Conservation (phyloP, 2,888 invertebrate genomes). For the Molorchus minor region DNA sequence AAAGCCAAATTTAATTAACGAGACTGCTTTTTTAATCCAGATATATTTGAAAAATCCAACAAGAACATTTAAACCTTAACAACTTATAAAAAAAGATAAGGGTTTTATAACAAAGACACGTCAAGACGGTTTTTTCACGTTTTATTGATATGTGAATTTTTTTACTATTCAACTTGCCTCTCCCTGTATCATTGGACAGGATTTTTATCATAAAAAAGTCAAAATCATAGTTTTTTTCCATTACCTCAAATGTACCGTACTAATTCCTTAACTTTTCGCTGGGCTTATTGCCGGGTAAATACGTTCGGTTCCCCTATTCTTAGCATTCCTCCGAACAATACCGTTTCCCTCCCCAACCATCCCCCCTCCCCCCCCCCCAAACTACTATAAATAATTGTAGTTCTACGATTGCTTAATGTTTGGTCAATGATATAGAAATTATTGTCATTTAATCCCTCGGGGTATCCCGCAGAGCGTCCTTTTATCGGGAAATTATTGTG, state of each 20-base stretch:
- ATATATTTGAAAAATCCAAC: no score
- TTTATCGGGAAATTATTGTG: constrained; percentile 39
- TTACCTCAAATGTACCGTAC: constrained; percentile 28
- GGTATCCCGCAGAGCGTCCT: constrained; percentile 25
- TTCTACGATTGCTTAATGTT: constrained; percentile 55
- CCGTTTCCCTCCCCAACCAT: constrained; percentile 31
- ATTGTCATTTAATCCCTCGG: constrained; percentile 54
- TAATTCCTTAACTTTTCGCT: constrained; percentile 36
- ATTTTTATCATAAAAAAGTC: no score
- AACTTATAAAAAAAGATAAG: no score
- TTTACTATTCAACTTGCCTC: no score
- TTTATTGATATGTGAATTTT: no score
- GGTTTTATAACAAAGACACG: no score
- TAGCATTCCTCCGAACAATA: constrained; percentile 50
- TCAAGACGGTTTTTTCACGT: no score
- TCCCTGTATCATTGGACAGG: no score
- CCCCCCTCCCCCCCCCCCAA: constrained; percentile 26
- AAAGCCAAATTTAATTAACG: no score
- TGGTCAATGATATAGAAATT: constrained; percentile 58
- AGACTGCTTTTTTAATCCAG: no score
- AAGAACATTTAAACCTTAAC: no score
- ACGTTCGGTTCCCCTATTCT: constrained; percentile 54
- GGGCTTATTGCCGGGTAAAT: constrained; percentile 54
- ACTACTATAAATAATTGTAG: constrained; percentile 50
- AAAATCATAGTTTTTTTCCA: no score